Evolutionary conservation across 2,797 vertebrate species (phyloP), one percentile per base, ranked within the genome.

Genomic region (Poliocrania exsul): DNA sequence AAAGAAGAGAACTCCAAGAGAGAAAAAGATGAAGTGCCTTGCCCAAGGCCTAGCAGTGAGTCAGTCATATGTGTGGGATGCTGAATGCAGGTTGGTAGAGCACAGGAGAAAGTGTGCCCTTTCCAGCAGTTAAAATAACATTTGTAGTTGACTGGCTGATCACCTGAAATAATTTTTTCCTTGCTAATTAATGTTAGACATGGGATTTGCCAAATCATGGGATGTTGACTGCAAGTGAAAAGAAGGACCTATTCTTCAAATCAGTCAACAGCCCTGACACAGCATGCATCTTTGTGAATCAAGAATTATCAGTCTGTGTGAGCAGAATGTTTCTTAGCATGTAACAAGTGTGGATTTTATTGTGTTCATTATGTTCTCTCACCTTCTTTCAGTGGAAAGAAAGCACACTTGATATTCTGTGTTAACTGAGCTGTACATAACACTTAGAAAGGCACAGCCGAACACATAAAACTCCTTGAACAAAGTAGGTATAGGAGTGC

Each of bases 1-100:
- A 95, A 65, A 90, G 91, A 92, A 11, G 31, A 91, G n/a, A n/a
- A 91, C 62, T 37, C 66, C 81, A 70, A 86, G 80, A 95, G 66
- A 86, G 78, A 92, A 92, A 71, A 92, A 93, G 93, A 90, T 80
- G 78, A 96, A 96, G 71, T 79, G 81, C 75, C 65, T 93, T 91
- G 91, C 91, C 81, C 84, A 92, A 75, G 88, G 92, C 92, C 69
- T 73, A 66, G 75, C 86, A 92, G 33, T 96, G 92, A 96, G 62
- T 97, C 91, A 96, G 62, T 97, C 92, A 94, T 88, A 57, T 18
- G 65, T 71, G 93, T 91, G 88, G 89, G 93, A 92, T 93, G 92
- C 58, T 93, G 83, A 93, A 88, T 51, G 81, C 81, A 94, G 85
- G 72, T 64, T 91, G 60, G 58, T 54, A 96, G 40, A 92, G 72